Conservation (phyloP, 2,888 invertebrate genomes). For the Exocentrus adspersus region DNA sequence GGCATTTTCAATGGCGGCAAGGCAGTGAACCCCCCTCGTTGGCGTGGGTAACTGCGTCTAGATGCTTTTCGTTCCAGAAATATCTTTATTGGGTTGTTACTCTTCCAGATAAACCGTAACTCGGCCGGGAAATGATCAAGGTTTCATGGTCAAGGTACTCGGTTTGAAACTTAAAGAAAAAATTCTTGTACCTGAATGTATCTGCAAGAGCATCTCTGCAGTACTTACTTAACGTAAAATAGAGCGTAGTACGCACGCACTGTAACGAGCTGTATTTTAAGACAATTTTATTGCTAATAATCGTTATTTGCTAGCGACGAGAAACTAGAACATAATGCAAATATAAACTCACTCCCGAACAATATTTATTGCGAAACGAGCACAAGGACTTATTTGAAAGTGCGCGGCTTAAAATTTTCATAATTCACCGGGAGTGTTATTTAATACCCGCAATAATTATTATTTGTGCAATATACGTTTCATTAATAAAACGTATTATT, state of each 20-base stretch:
- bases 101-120: not conserved
- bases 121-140: not conserved
- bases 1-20: not conserved
- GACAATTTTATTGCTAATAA: constrained; percentile 22
- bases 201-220: too few species aligned
- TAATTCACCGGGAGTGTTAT: constrained; percentile 46
- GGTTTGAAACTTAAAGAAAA: too few species aligned
- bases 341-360: constrained; percentile 30
- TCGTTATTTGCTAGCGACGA: constrained; percentile 29
- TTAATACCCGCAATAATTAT: constrained; percentile 43
- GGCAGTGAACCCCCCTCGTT: not conserved
- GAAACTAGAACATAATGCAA: constrained; percentile 37
- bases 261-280: not conserved
- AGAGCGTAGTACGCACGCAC: not conserved
- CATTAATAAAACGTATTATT: constrained; percentile 28
- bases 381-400: constrained; percentile 52
- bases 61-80: not conserved
- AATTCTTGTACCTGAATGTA: too few species aligned
- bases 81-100: constrained; percentile 12
- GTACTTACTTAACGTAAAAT: not conserved
- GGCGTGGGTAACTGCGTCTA: not conserved
- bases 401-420: constrained; percentile 49
- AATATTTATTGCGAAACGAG: constrained; percentile 48
- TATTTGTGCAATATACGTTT: constrained; percentile 41
- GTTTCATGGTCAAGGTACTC: constrained; percentile 14